Base-by-base conservation (phyloP, 2,113 vertebrate genomes). In the Paramisgurnus dabryanus region DNA sequence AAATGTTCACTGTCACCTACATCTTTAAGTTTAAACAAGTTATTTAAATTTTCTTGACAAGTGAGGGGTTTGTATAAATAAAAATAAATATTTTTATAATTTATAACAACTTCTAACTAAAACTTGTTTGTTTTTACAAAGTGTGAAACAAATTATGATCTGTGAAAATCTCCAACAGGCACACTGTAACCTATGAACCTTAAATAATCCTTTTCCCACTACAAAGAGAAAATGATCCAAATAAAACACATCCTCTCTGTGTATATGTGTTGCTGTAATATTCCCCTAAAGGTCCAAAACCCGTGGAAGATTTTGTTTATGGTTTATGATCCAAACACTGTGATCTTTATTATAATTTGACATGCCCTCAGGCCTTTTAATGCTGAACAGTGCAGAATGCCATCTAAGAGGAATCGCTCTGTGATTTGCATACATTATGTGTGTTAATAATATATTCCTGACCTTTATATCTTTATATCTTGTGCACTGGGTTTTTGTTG, bases 401-500 rank as follows among this genome's bases (percentile, higher is more conserved):
- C 13, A 34, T 69, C 27, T 34, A 34, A 34, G 27, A 69, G 41
- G 60, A 60, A 78, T 78, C 57, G 67, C 55, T 45, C 3, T 39
- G 43, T 5, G 41, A 45, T 43, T 45, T n/a, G 66, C 43, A 57
- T 78, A 68, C 41, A 69, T 78, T 78, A 78, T 47, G 53, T 22
- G 17, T 67, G 43, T 55, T 78, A 78, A 67, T 68, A 34, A 40
- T 45, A 22, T 5, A 11, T n/a, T 9, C 50, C 43, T 22, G 17
- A n/a, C 1, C 40, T 39, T 57, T 40, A 53, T 45, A 8, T 45
- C 6, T 5, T 7, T 7, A 45, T 45, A 45, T 45, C 43, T 3
- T 45, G 43, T 45, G 27, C 27, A 34, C 27, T 34, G 3, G 27
- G 43, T 7, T 45, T 7, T 45, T 8, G 5, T 45, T 45, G 5